phyloP scores from a whole-genome alignment of 2,888 invertebrate species.

The Periphyllus acericola region DNA sequence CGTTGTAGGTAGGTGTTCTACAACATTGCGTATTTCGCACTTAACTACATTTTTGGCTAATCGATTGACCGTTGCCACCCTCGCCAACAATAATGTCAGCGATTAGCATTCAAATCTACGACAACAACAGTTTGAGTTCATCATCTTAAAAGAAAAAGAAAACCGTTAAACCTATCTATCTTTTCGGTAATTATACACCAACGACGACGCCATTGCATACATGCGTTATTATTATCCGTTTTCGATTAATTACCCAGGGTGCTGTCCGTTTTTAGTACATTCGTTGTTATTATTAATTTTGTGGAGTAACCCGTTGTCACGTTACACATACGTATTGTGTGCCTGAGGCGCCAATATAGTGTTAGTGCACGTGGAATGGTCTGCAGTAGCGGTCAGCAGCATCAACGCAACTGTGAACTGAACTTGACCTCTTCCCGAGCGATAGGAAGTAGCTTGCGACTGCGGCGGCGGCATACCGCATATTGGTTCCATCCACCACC shows the following conservation, averaged over 20 bases:
- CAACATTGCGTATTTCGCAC: not conserved
- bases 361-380: not conserved
- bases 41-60: not conserved
- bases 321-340: not conserved
- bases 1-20: no score
- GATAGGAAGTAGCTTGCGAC: not conserved
- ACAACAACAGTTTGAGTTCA: not conserved
- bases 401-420: not conserved
- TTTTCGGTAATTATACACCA: constrained; percentile 13
- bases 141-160: not conserved
- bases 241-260: constrained; percentile 23
- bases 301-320: constrained; percentile 16
- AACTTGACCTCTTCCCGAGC: not conserved
- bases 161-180: constrained; percentile 7
- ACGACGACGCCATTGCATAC: not conserved
- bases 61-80: not conserved
- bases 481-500: not conserved
- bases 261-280: not conserved
- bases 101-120: not conserved
- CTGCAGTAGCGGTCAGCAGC: constrained; percentile 1
- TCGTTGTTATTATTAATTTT: constrained; percentile 1
- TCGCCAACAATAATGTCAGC: not conserved
- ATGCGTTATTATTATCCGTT: constrained; percentile 20
- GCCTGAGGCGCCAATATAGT: not conserved
- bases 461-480: not conserved